These are phyloP conservation scores for Tenthredo scrophulariae DNA, from an alignment of 2,888 invertebrate genomes.

Conservation along the genomic window DNA sequence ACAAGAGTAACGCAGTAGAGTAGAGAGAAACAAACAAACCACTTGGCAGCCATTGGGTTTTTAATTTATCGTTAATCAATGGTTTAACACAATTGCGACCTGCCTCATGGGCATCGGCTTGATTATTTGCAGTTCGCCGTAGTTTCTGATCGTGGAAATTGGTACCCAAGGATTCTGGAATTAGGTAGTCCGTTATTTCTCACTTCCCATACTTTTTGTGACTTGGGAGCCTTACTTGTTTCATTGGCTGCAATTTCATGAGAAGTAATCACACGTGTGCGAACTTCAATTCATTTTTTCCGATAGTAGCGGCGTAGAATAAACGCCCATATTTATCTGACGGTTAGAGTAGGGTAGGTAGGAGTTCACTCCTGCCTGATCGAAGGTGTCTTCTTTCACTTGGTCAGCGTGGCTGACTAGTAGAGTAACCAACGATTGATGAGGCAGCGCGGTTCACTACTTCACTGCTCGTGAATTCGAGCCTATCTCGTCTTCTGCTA, in stretches of 20 bases:
- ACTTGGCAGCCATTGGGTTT: neutral
- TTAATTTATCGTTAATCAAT: constrained; percentile 15
- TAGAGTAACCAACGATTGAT: constrained; percentile 46
- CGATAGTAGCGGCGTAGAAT: constrained; percentile 4
- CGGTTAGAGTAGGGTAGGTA: neutral
- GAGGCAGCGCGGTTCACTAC: constrained; percentile 20
- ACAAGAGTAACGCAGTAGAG: neutral
- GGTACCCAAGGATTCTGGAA: neutral
- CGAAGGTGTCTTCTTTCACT: constrained; percentile 52
- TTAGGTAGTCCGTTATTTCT: neutral
- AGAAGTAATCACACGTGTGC: neutral
- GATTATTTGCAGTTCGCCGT: neutral
- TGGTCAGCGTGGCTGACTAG: constrained; percentile 18
- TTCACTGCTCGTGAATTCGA: constrained; percentile 13
- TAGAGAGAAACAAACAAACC: neutral
- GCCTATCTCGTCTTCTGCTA: neutral
- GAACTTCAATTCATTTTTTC: neutral
- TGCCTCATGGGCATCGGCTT: neutral
- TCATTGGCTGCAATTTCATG: neutral
- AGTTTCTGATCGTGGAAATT: neutral
- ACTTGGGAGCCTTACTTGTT: neutral
- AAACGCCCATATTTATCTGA: constrained; percentile 42
- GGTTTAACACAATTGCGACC: neutral
- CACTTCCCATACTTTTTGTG: neutral
- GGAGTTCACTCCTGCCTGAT: constrained; percentile 36